Percentiles rank a stretch among this genome's conserved stretches.
Conservation (phyloP, 2,888 invertebrate genomes). For the Aricia artaxerxes region DNA sequence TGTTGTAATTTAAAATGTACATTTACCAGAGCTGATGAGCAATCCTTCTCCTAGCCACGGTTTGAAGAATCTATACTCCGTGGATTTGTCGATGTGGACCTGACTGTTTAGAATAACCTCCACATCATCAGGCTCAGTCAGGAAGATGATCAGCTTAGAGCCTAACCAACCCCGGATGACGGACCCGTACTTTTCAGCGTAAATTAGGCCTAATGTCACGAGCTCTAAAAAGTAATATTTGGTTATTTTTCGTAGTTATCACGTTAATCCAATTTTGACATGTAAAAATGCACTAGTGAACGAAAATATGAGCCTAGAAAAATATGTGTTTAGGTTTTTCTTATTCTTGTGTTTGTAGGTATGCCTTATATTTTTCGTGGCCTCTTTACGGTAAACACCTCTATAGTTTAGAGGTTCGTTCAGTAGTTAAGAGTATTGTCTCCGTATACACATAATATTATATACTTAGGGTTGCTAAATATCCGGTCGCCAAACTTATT, state of each 20-base stretch:
- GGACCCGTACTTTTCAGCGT: conserved; percentile 75
- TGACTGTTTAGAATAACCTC: conserved; percentile 88
- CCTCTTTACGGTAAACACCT: no score
- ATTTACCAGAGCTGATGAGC: conserved; percentile 85
- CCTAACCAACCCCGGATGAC: conserved; percentile 85
- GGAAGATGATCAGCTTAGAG: conserved; percentile 83
- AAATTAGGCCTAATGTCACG: conserved; percentile 70
- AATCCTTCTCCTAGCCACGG: conserved; percentile 91
- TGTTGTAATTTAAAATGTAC: background rate
- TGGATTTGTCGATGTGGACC: conserved; percentile 87
- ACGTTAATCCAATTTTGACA: no score
- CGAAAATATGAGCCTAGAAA: no score
- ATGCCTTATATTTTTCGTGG: no score
- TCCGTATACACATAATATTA: no score
- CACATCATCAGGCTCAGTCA: conserved; percentile 85
- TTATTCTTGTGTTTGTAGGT: no score
- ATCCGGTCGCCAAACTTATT: no score
- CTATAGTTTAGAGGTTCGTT: no score
- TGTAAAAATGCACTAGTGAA: no score
- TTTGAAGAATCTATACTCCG: conserved; percentile 87
- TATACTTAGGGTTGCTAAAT: no score
- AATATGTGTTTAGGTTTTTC: no score
- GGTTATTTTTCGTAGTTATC: background rate
- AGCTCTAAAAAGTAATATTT: conserved; percentile 70
- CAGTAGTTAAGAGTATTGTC: no score